These are phyloP conservation scores for Caenorhabditis parvicauda DNA, from an alignment of 2,888 invertebrate genomes.

Conservation along the genomic window DNA sequence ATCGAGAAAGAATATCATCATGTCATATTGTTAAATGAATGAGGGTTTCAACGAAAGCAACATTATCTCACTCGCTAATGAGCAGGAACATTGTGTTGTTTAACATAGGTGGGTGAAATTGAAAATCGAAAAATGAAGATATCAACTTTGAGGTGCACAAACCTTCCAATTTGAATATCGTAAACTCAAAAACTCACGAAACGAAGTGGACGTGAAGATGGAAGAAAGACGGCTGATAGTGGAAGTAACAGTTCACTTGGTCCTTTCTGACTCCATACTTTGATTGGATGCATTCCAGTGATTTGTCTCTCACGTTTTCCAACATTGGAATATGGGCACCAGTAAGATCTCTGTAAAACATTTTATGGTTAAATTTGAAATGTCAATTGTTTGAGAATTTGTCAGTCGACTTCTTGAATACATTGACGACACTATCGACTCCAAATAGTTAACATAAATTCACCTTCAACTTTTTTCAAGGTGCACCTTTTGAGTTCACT, in stretches of 20 bases:
- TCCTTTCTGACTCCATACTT: conserved; percentile 74
- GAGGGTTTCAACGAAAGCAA: too few relatives aligned
- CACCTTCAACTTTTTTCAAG: too few relatives aligned
- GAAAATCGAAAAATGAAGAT: too few relatives aligned
- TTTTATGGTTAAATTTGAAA: too few relatives aligned
- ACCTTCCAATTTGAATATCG: background rate
- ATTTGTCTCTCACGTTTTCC: conserved; percentile 77
- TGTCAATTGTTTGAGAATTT: background rate
- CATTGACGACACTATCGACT: background rate
- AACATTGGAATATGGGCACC: conserved; percentile 78
- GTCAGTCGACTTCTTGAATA: background rate
- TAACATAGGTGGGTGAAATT: too few relatives aligned
- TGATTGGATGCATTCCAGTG: conserved; percentile 75
- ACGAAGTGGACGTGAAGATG: conserved; percentile 83
- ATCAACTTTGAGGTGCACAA: background rate
- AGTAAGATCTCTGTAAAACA: conserved; percentile 72
- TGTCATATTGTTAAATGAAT: too few relatives aligned
- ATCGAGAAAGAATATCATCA: too few relatives aligned
- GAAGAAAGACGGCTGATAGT: conserved; percentile 85
- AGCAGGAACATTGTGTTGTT: too few relatives aligned
- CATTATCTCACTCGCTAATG: too few relatives aligned
- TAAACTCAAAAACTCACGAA: conserved; percentile 15
- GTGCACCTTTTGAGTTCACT: too few relatives aligned
- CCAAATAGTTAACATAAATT: background rate
- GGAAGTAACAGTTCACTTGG: conserved; percentile 67